Conservation (phyloP, 2,888 invertebrate genomes). For the Xanthia togata region DNA sequence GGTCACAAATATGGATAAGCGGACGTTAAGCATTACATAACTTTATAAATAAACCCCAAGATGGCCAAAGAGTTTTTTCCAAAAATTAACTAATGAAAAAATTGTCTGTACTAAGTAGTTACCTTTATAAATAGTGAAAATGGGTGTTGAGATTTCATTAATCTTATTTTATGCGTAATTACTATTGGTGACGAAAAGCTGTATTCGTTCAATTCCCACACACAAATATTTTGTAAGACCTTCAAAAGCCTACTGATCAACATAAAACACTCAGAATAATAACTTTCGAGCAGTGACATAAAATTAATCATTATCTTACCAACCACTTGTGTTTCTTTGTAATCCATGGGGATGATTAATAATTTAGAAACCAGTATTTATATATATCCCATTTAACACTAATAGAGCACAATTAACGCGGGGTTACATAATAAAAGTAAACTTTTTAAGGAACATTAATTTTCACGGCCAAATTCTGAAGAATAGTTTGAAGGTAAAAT, state of each 20-base stretch:
- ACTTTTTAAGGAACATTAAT: not conserved
- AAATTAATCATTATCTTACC: slow-evolving; percentile 2
- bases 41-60: not conserved
- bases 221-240: slow-evolving; percentile 4
- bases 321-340: not conserved
- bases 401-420: not conserved
- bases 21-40: no score
- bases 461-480: not conserved
- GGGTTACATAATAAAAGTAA: not conserved
- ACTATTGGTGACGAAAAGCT: not conserved
- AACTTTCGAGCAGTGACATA: not conserved
- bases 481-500: not conserved
- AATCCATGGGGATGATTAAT: not conserved
- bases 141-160: not conserved
- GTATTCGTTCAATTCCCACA: not conserved
- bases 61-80: not conserved
- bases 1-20: not conserved
- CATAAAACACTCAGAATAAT: not conserved
- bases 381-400: slow-evolving; percentile 1
- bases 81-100: not conserved
- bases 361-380: slow-evolving; percentile 19
- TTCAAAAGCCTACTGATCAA: not conserved
- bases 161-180: slow-evolving; percentile 1
- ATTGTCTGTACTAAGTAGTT: no score
- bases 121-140: not conserved